Percentiles rank a stretch among this genome's conserved stretches.
These are phyloP conservation scores for Tiliacea aurago DNA, from an alignment of 2,888 invertebrate species.

Conservation along the genomic window DNA sequence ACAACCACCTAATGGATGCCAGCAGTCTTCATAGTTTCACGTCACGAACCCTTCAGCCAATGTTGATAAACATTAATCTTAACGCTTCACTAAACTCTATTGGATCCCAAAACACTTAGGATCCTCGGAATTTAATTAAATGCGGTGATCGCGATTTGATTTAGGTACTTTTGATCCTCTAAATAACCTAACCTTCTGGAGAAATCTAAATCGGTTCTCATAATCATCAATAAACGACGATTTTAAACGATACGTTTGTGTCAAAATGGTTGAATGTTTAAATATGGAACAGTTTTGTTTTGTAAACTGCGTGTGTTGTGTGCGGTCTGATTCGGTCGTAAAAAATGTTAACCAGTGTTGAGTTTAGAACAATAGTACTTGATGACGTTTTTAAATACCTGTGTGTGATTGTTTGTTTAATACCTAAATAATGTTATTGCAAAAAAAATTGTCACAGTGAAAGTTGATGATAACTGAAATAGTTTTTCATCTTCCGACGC, in stretches of 20 bases:
- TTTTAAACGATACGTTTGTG: constrained; percentile 15
- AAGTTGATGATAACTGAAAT: background rate
- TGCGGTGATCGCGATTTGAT: constrained; percentile 36
- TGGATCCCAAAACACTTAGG: constrained; percentile 29
- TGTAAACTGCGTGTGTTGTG: constrained; percentile 22
- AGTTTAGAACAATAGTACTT: constrained; percentile 13
- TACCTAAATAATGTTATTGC: background rate
- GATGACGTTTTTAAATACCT: background rate
- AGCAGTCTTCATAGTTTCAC: constrained; percentile 1
- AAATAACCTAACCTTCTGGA: constrained; percentile 22
- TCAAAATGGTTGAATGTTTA: constrained; percentile 26
- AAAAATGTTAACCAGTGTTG: background rate
- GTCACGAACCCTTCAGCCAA: background rate
- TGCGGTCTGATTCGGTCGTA: background rate
- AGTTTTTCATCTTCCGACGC: background rate
- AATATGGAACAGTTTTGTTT: constrained; percentile 29
- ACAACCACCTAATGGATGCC: background rate
- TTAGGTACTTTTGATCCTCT: constrained; percentile 33
- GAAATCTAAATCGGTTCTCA: constrained; percentile 12
- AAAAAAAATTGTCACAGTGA: background rate
- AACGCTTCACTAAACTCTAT: constrained; percentile 6
- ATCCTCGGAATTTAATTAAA: constrained; percentile 37
- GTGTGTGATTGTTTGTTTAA: background rate
- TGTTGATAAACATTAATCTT: constrained; percentile 17
- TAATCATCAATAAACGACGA: constrained; percentile 8